Evolutionary conservation across 2,797 vertebrate genomes (phyloP).

Genomic region (Propithecus deckenii): DNA sequence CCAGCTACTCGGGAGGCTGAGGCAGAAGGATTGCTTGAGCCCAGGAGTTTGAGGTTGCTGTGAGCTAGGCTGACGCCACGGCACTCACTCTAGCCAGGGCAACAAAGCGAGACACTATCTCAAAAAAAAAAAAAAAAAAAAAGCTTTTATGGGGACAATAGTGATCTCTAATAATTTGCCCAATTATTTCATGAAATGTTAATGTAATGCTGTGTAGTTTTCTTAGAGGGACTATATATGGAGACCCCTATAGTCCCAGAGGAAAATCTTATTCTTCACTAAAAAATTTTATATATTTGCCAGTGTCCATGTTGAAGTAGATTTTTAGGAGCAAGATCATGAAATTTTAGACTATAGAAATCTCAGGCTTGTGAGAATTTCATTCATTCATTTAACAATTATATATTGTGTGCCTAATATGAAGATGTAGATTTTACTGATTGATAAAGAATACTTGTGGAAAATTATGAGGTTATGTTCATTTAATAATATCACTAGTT

Average conservation of each 20-base stretch:
- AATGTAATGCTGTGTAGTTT: background rate
- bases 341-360: background rate
- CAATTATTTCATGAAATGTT: conserved; percentile 7
- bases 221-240: background rate
- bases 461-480: background rate
- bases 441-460: background rate
- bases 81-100: too few species aligned
- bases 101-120: too few species aligned
- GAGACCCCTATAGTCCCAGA: background rate
- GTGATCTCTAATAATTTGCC: background rate
- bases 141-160: background rate
- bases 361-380: background rate
- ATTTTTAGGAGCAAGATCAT: background rate
- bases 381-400: conserved; percentile 20
- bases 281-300: background rate
- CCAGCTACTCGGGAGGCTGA: too few species aligned
- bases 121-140: background rate
- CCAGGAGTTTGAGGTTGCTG: too few species aligned
- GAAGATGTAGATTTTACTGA: background rate
- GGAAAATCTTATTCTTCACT: background rate
- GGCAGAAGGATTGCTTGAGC: too few species aligned
- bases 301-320: background rate
- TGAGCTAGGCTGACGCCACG: too few species aligned
- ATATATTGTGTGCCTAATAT: conserved; percentile 1
- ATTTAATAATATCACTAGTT: conserved; percentile 25